Evolutionary conservation across 2,888 invertebrate genomes (phyloP), one percentile per base, ranked within the genome.

Genomic region (Sinohyriopsis cumingii): DNA sequence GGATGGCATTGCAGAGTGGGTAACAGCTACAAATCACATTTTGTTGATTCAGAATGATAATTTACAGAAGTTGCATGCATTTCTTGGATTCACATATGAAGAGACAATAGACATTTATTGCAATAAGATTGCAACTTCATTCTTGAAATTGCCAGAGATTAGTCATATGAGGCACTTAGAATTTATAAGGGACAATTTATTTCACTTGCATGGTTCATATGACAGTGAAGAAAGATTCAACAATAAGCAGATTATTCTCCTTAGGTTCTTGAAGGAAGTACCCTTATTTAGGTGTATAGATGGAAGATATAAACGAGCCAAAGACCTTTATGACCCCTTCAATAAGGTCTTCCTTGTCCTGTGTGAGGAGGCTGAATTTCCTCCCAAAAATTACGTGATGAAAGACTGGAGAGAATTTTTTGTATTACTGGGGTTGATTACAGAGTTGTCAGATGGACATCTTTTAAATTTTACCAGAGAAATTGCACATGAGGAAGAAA

Each of bases 1-100:
- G 54, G 65, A 65, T n/a, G 77, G 79, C 25, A 63, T 77, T 3
- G 55, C 71, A 55, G 59, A 65, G 60, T 76, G 73, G 73, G 77
- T 71, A 15, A 20, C 53, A 54, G 7, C 25, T 15, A 64, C 72
- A 12, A 55, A 55, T 0, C 69, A 67, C 45, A 59, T 65, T 12
- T 54, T 77, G 7, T 59, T 79, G 25, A 24, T 68, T 33, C 57
- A 71, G 15, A 67, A 68, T 20, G 19, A 64, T 22, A 28, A 20
- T 15, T n/a, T 64, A 6, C n/a, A n/a, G 22, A 6, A 22, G 0
- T 28, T 73, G 20, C 55, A 65, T 33, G 25, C 60, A 6, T 69
- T 55, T 61, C 55, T 71, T 12, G 55, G 60, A 15, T 54, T 71
- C 9, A 12, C 53, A 12, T 33, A 15, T 9, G 53, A 45, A 12